phyloP scores from a whole-genome alignment of 2,113 vertebrate genomes.

The Bubo blakistoni region DNA sequence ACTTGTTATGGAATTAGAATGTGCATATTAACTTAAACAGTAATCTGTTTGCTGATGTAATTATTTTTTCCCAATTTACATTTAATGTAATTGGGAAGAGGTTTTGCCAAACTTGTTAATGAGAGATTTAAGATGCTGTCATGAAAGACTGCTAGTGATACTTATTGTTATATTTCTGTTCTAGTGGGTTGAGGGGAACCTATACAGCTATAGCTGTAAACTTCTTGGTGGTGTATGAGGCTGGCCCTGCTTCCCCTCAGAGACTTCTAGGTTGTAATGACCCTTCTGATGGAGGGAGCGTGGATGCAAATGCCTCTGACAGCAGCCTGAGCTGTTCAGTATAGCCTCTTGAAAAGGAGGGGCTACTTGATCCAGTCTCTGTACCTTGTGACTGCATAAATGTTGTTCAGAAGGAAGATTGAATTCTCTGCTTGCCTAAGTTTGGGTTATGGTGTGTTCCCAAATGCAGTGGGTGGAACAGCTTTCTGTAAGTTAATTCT shows the following conservation, averaged over 20 bases:
- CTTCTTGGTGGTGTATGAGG: neutral
- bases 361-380: neutral
- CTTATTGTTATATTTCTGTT: neutral
- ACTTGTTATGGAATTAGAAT: neutral
- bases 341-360: neutral
- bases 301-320: neutral
- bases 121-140: neutral
- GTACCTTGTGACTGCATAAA: neutral
- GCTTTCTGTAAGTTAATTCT: neutral
- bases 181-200: neutral
- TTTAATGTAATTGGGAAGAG: slow-evolving; percentile 17
- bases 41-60: slow-evolving; percentile 9
- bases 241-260: neutral
- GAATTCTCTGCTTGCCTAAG: neutral
- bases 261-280: neutral
- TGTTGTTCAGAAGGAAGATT: neutral
- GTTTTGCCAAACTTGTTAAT: slow-evolving; percentile 2
- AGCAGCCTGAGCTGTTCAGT: neutral
- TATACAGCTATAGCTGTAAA: neutral
- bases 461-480: slow-evolving; percentile 31
- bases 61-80: neutral
- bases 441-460: slow-evolving; percentile 33
- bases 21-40: neutral
- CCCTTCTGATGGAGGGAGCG: neutral
- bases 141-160: neutral